phyloP scores from a whole-genome alignment of 1,140 invertebrate genomes.

The Drosophila nigromelanica region DNA sequence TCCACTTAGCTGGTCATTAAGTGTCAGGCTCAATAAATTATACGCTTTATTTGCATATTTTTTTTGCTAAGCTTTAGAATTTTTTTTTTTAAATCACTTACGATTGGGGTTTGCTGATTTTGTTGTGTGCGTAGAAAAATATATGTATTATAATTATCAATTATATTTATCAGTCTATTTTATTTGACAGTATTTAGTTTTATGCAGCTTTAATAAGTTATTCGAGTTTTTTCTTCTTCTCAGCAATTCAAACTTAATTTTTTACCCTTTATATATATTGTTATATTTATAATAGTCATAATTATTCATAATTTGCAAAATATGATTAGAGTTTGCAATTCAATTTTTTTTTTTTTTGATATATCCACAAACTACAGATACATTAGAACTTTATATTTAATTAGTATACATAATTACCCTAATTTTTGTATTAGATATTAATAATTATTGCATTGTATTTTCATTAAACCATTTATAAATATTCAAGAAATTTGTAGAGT shows the following conservation, averaged over 20 bases:
- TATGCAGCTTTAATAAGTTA: too few species aligned
- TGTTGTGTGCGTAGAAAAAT: too few species aligned
- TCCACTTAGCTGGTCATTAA: conserved; percentile 37
- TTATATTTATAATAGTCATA: background rate
- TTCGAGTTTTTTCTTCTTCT: background rate
- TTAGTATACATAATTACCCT: too few species aligned
- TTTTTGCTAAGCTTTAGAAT: background rate
- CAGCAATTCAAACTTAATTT: background rate
- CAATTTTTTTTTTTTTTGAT: background rate
- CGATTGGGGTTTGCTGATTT: too few species aligned
- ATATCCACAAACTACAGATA: too few species aligned
- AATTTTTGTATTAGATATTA: too few species aligned
- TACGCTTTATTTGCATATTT: conserved; percentile 33
- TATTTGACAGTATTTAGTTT: too few species aligned
- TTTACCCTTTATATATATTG: background rate
- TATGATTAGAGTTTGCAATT: too few species aligned
- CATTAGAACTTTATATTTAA: too few species aligned
- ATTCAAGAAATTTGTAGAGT: background rate
- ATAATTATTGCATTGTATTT: background rate
- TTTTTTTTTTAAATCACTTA: background rate
- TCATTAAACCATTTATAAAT: background rate
- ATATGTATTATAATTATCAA: too few species aligned
- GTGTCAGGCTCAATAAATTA: conserved; percentile 34
- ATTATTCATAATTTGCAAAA: background rate
- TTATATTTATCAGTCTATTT: too few species aligned